Percentiles rank a stretch among this genome's conserved stretches.
These are phyloP conservation scores for Oncorhynchus keta DNA, from an alignment of 2,113 vertebrate genomes.

Conservation along the genomic window DNA sequence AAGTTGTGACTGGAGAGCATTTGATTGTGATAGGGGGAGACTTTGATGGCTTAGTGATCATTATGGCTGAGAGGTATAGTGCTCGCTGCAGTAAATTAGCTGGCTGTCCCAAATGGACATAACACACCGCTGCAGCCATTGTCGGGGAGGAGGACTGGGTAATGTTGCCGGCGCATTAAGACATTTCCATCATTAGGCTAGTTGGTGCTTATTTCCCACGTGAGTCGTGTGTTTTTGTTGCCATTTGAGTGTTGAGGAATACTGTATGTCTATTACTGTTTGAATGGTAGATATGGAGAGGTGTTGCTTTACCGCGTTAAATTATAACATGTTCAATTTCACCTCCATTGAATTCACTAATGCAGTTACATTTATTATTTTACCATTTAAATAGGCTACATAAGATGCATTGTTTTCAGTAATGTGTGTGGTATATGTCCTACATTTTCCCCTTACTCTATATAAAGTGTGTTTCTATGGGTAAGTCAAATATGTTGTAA, in stretches of 20 bases:
- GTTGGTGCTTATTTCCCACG: conserved; percentile 69
- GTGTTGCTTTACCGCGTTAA: too few relatives aligned
- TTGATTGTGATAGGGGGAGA: conserved; percentile 43
- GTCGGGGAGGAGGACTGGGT: conserved; percentile 59
- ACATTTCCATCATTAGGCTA: conserved; percentile 67
- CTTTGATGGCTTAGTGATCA: conserved; percentile 49
- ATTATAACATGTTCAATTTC: too few relatives aligned
- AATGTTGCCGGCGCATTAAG: conserved; percentile 65
- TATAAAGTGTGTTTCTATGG: too few relatives aligned
- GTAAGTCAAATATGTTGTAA: too few relatives aligned
- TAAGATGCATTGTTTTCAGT: too few relatives aligned
- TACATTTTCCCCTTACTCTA: too few relatives aligned
- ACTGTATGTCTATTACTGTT: too few relatives aligned
- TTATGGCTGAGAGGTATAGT: conserved; percentile 47
- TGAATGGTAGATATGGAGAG: too few relatives aligned
- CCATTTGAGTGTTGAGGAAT: conserved; percentile 45
- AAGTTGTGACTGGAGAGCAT: conserved; percentile 32
- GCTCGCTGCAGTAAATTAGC: conserved; percentile 59
- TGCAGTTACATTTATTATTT: too few relatives aligned
- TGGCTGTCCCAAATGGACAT: conserved; percentile 63
- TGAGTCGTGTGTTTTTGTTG: conserved; percentile 64
- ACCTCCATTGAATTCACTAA: too few relatives aligned
- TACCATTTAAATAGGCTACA: too few relatives aligned
- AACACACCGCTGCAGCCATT: conserved; percentile 28
- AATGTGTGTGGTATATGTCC: too few relatives aligned